Base-by-base conservation (phyloP, 1,140 invertebrate species). In the Melitaea cinxia region DNA sequence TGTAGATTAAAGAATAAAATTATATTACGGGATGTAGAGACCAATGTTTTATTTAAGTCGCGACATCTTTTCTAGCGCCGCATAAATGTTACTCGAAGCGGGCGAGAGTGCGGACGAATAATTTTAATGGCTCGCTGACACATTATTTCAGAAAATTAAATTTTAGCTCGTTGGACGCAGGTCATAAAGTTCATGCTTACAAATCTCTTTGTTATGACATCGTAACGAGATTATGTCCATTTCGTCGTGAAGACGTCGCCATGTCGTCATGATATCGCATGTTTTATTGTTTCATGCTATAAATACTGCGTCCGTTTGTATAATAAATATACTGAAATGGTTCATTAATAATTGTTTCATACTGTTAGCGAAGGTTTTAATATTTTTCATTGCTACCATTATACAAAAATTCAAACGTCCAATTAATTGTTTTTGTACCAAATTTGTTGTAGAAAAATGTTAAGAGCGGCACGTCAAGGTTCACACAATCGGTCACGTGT, bases 81-180 rank as follows among this genome's bases (percentile, higher is more conserved):
- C 70, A 69, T 80, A 80, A 79, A 68, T 65, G 63, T 79, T 80
- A 78, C 69, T 73, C 69, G 56, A 75, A 67, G 69, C 60, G 65
- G 70, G 63, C 63, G 67, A 54, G 72, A 74, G 73, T 71, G 83
- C 78, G 81, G 80, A 70, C 81, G 86, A 89, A 83, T 88, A 85
- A 86, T 88, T 89, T 91, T 91, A 88, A 88, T 87, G 79, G 80
- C 75, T 70, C 74, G 73, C 81, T 85, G 82, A 88, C 83, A 85
- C 82, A 91, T 91, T 88, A 91, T 91, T 91, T 86, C 88, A 80
- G 85, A 88, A 86, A 91, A 91, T 91, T 91, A 87, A 91, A 91
- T 91, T 91, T 91, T 80, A 87, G 88, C 88, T 88, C 88, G 85
- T 90, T 81, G 86, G 88, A 88, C 85, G 88, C 88, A 89, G 88